Percentiles rank a stretch among this genome's conserved stretches.
Evolutionary conservation across 2,888 invertebrate species (phyloP).

Genomic region (Callinectes sapidus): DNA sequence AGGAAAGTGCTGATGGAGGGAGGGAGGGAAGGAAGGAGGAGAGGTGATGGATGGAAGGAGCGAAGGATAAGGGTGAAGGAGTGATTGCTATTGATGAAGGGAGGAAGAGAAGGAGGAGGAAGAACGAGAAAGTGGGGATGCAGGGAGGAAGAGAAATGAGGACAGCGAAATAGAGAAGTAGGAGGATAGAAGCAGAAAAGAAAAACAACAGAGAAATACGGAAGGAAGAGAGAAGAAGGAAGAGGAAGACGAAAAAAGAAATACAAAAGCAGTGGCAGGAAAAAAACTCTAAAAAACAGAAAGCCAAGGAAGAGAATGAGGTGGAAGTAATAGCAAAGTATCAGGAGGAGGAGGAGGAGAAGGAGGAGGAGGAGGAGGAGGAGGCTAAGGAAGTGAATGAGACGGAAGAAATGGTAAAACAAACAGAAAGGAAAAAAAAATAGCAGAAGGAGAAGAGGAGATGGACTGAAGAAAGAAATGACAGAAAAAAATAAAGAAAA

Average conservation of each 20-base stretch:
- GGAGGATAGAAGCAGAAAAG: not conserved
- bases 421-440: not conserved
- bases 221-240: constrained; percentile 7
- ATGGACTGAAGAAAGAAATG: not conserved
- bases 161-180: not conserved
- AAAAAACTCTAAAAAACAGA: not conserved
- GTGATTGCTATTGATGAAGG: not conserved
- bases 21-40: not conserved
- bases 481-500: not conserved
- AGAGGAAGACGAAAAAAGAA: not conserved
- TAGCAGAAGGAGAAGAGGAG: not conserved
- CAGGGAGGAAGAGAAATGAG: not conserved
- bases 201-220: not conserved
- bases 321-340: not conserved
- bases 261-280: not conserved
- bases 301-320: not conserved
- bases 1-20: not conserved
- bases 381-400: not conserved
- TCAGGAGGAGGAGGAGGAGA: not conserved
- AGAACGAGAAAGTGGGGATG: not conserved
- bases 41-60: not conserved
- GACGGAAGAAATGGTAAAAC: not conserved
- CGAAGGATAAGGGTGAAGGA: not conserved
- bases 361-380: not conserved
- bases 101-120: constrained; percentile 6